A percentile compares a stretch with the other conserved stretches of the same genome.
These are phyloP conservation scores for Heterocephalus glaber DNA, from an alignment of 2,113 vertebrate species.

Conservation along the genomic window DNA sequence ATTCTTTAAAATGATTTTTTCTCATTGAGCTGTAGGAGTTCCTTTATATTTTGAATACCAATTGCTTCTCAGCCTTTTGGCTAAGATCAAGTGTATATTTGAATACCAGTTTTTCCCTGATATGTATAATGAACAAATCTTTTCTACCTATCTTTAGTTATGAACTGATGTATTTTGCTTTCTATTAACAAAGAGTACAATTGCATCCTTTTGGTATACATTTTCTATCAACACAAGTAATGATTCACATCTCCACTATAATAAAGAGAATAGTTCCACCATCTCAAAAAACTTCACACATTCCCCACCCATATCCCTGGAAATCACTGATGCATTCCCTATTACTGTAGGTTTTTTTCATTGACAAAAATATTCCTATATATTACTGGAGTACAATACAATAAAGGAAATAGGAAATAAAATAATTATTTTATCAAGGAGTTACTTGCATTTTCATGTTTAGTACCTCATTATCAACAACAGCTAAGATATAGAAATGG, in stretches of 20 bases:
- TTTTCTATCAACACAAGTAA: background rate
- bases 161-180: background rate
- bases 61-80: too few relatives aligned
- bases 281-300: background rate
- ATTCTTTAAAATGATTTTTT: background rate
- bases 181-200: background rate
- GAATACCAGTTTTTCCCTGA: background rate
- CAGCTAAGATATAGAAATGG: background rate
- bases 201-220: background rate
- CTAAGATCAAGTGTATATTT: too few relatives aligned
- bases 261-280: background rate
- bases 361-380: background rate
- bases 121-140: background rate
- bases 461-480: background rate
- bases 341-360: background rate
- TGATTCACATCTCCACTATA: background rate
- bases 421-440: background rate
- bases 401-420: background rate
- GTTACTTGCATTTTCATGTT: background rate
- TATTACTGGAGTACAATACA: background rate
- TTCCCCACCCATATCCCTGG: background rate
- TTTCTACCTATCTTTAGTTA: background rate
- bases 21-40: background rate
- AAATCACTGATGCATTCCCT: background rate
- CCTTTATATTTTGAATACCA: background rate